A percentile compares a stretch with the other conserved stretches of the same genome.
phyloP scores from a whole-genome alignment of 1,140 invertebrate genomes.

The Fopius arisanus region DNA sequence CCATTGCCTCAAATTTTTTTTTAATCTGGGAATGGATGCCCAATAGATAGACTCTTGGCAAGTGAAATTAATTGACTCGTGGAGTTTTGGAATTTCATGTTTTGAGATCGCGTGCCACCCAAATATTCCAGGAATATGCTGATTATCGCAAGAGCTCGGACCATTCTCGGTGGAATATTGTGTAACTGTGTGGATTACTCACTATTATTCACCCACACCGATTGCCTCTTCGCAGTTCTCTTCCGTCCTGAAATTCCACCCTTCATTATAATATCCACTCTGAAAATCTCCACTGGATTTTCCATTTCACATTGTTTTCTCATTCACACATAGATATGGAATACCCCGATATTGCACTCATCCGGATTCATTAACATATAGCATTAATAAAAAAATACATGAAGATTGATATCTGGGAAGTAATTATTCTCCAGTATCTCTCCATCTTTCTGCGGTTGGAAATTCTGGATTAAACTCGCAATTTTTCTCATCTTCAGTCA shows the following conservation, averaged over 20 bases:
- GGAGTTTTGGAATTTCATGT: neutral
- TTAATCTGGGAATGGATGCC: too few relatives aligned
- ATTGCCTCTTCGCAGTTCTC: neutral
- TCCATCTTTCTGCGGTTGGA: neutral
- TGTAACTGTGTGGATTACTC: neutral
- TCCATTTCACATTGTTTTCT: neutral
- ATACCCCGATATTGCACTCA: neutral
- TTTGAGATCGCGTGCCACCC: constrained; percentile 43
- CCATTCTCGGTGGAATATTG: constrained; percentile 43
- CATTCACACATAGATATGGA: neutral
- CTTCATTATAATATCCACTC: neutral
- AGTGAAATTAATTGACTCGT: neutral
- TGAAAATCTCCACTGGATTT: neutral
- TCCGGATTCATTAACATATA: neutral
- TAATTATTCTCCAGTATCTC: neutral
- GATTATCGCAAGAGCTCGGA: constrained; percentile 44
- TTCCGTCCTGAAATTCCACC: neutral
- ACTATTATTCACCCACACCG: neutral
- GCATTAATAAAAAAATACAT: neutral
- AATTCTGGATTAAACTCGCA: neutral
- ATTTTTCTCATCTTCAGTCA: too few relatives aligned
- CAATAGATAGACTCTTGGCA: constrained; percentile 6
- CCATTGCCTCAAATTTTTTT: neutral
- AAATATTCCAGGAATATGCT: constrained; percentile 53
- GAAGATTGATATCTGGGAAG: neutral